Base-by-base conservation (phyloP, 2,113 vertebrate species). In the Excalfactoria chinensis region DNA sequence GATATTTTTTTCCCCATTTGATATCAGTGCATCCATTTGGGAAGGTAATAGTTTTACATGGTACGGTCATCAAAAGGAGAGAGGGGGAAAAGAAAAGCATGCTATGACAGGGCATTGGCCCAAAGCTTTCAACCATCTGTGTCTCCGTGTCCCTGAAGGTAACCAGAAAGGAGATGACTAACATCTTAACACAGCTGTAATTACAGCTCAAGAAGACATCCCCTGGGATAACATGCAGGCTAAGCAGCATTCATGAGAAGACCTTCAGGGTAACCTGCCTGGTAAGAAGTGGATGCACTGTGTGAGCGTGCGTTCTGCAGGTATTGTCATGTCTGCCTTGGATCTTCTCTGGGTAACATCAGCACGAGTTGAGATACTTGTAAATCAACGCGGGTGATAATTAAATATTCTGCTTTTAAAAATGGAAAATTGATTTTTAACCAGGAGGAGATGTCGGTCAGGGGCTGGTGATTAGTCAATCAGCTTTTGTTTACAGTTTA, bases 381-480 rank as follows among this genome's bases (percentile, higher is more conserved):
- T 84, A 94, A 96, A 93, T 97, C 93, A 94, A 96, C 95, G 87
- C 7, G 37, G 69, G 83, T 94, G 80, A 96, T 90, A 95, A 95
- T 96, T 96, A 96, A 95, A 95, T 58, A 94, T 85, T 89, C 79
- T 86, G 23, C 46, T 91, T 93, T 90, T 37, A 91, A 95, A 93
- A 96, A 96, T 77, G 43, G 86, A 94, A 89, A 91, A 94, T 93
- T 93, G 58, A 94, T 97, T 97, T 96, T 95, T 83, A 53, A 76
- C 80, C 40, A 63, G 72, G 48, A 96, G 77, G 59, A 75, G 80
- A 85, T 94, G 79, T 94, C 89, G 88, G 19, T 18, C 40, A 41
- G 17, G 17, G 37, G 32, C 22, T 20, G 28, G 11, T 0, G 0
- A 88, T 81, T 62, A 78, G 80, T 93, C 86, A 87, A 91, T 90